These are phyloP conservation scores for Lethenteron reissneri DNA, from an alignment of 2,113 vertebrate species.

Conservation along the genomic window DNA sequence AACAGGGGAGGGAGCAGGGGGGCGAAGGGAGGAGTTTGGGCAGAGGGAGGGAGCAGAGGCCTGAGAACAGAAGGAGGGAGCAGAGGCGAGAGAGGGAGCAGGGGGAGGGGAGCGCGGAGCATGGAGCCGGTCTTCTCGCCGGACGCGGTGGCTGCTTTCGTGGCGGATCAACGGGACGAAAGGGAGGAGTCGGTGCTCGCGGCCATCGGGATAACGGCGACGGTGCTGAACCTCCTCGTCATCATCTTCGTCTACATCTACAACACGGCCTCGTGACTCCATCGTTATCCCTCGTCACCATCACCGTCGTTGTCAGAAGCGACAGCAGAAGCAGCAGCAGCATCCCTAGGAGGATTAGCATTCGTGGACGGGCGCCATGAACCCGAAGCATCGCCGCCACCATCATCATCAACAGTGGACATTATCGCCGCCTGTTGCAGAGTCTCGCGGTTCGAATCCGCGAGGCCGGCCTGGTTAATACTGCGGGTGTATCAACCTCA, in stretches of 20 bases:
- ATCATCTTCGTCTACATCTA: conserved; percentile 99
- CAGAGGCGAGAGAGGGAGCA: neutral
- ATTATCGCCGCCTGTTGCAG: too few species aligned
- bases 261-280: conserved; percentile 30
- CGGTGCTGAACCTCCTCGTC: conserved; percentile 77
- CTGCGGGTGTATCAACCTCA: too few species aligned
- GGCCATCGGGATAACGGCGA: conserved; percentile 87
- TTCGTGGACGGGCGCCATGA: too few species aligned
- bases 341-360: too few species aligned
- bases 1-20: neutral
- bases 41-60: neutral
- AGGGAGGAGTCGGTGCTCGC: conserved; percentile 71
- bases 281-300: too few species aligned
- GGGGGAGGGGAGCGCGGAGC: neutral
- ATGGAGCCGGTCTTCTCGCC: neutral
- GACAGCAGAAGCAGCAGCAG: too few species aligned
- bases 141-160: neutral
- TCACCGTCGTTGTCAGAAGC: too few species aligned
- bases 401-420: too few species aligned
- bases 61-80: neutral
- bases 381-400: too few species aligned
- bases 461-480: too few species aligned
- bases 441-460: too few species aligned
- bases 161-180: neutral
- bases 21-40: neutral